Conservation (phyloP, 2,888 invertebrate species). For the Cryptocheilus praepositus region DNA sequence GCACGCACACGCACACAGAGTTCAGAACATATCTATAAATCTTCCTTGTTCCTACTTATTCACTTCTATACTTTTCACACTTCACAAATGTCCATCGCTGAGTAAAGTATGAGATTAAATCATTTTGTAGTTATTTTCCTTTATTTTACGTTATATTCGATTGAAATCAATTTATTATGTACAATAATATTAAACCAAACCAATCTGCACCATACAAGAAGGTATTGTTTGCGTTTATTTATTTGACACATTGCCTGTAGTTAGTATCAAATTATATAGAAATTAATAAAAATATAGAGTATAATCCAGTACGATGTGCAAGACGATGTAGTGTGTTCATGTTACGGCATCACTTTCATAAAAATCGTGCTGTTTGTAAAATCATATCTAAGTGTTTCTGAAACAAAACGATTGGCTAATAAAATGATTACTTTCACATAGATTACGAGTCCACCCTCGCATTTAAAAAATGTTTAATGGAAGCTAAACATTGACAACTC, state of each 20-base stretch:
- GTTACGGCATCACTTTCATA: no score
- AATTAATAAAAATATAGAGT: slow-evolving; percentile 1
- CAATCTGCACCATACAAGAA: slow-evolving; percentile 13
- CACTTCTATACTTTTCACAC: background rate
- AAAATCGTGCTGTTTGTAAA: no score
- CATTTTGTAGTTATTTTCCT: slow-evolving; percentile 11
- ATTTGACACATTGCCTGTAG: slow-evolving; percentile 17
- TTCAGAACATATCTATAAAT: slow-evolving; percentile 39
- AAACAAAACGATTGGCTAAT: no score
- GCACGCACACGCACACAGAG: no score
- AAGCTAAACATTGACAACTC: no score
- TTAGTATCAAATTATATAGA: slow-evolving; percentile 6
- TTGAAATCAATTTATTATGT: slow-evolving; percentile 7
- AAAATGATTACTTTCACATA: no score
- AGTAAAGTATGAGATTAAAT: slow-evolving; percentile 7
- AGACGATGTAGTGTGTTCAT: no score
- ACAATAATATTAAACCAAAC: slow-evolving; percentile 13
- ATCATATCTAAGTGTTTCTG: no score
- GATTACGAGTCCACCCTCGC: no score
- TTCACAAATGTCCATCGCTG: background rate
- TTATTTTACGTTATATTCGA: slow-evolving; percentile 23
- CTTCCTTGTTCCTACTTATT: slow-evolving; percentile 24
- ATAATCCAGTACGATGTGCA: no score
- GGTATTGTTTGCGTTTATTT: slow-evolving; percentile 34
- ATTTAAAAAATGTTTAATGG: no score